Percentiles rank a stretch among this genome's conserved stretches.
These are phyloP conservation scores for Phortica magna DNA, from an alignment of 2,888 invertebrate species.

Conservation along the genomic window DNA sequence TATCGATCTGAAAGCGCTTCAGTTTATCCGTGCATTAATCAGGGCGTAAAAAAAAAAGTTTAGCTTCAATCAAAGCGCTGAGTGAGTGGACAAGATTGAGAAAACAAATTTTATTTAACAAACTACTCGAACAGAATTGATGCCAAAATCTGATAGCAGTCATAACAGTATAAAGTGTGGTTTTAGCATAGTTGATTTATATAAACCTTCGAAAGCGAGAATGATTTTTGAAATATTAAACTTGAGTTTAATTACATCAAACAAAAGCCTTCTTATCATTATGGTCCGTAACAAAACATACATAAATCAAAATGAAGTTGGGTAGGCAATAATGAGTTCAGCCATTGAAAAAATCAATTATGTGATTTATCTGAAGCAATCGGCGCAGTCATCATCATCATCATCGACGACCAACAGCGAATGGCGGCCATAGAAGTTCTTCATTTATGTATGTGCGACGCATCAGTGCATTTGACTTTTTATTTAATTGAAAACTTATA, in stretches of 20 bases:
- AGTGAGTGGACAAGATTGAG: too few species aligned
- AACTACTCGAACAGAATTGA: too few species aligned
- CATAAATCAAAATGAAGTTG: neutral
- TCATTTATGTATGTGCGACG: neutral
- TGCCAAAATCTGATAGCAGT: too few species aligned
- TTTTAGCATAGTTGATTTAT: too few species aligned
- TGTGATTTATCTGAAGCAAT: slow-evolving; percentile 39
- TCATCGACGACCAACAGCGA: slow-evolving; percentile 28
- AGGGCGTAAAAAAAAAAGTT: too few species aligned
- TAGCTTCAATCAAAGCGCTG: too few species aligned
- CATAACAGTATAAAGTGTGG: too few species aligned
- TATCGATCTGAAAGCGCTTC: too few species aligned
- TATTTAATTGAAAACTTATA: neutral
- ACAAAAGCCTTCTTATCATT: neutral
- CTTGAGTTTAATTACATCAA: neutral
- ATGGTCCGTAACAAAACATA: neutral
- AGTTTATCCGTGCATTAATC: too few species aligned
- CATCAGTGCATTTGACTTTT: neutral
- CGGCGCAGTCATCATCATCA: slow-evolving; percentile 15
- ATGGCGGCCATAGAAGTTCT: slow-evolving; percentile 39
- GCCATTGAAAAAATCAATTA: slow-evolving; percentile 60
- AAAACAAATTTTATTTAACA: too few species aligned
- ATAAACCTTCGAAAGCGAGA: too few species aligned
- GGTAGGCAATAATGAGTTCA: slow-evolving; percentile 13
- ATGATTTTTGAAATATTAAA: too few species aligned